Percentiles rank a stretch among this genome's conserved stretches.
phyloP scores from a whole-genome alignment of 2,797 vertebrate genomes.

The Australoheros facetus region DNA sequence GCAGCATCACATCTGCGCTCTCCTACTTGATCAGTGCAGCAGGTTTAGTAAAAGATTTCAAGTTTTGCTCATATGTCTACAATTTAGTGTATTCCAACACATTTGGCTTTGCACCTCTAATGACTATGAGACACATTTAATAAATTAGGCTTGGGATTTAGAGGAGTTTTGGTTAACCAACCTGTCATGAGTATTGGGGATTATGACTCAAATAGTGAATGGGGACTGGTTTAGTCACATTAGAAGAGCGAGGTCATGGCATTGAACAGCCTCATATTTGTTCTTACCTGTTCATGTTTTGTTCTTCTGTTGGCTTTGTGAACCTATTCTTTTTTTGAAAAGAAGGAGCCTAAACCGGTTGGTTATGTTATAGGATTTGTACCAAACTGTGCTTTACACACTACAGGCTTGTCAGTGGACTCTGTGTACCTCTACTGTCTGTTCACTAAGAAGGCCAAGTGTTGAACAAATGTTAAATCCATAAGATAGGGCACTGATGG shows the following conservation, averaged over 20 bases:
- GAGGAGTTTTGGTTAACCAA: not conserved
- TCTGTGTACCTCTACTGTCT: not conserved
- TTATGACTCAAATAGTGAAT: not conserved
- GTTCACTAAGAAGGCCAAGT: not conserved
- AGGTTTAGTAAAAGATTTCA: not conserved
- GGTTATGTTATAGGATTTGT: not conserved
- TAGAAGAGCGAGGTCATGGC: not conserved
- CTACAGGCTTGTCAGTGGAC: not conserved
- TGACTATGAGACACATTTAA: not conserved
- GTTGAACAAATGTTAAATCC: not conserved
- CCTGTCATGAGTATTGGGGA: not conserved
- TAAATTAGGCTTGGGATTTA: not conserved
- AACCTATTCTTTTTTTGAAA: not conserved
- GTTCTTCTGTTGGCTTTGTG: not conserved
- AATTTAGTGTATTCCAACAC: not conserved
- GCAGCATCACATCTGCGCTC: slow-evolving; percentile 24
- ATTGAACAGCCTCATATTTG: not conserved
- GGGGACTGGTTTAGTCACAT: not conserved
- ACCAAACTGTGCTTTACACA: not conserved
- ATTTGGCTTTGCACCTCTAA: not conserved
- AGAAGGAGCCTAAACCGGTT: not conserved
- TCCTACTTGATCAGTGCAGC: not conserved
- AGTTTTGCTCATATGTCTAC: not conserved
- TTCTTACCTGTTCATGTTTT: not conserved
- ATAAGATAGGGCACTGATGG: too few species aligned